Evolutionary conservation across 2,113 vertebrate species (phyloP).

Genomic region (Gnathonemus longibarbis): DNA sequence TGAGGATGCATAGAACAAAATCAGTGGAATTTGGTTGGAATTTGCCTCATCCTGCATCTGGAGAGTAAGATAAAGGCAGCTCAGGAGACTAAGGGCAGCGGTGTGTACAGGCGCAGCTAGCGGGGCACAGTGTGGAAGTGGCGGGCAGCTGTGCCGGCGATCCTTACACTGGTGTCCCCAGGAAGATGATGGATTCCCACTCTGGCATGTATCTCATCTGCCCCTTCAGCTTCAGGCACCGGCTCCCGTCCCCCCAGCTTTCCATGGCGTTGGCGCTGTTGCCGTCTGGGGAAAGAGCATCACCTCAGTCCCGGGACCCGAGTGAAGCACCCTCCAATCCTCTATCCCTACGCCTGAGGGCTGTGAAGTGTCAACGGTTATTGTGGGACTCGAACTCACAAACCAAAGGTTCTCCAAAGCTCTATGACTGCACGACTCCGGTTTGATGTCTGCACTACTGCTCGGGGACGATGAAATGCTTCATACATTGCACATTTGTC

Average conservation of each 20-base stretch:
- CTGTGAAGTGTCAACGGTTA: background rate
- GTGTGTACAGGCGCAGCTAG: background rate
- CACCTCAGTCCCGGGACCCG: background rate
- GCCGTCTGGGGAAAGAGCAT: slow-evolving; percentile 39
- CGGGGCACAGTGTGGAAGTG: background rate
- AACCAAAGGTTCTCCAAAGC: background rate
- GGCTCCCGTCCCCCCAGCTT: slow-evolving; percentile 60
- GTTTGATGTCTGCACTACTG: background rate
- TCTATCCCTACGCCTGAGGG: background rate
- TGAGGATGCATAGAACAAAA: background rate
- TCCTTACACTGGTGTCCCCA: slow-evolving; percentile 58
- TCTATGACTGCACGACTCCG: background rate
- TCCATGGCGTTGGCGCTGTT: slow-evolving; percentile 61
- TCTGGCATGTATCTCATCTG: slow-evolving; percentile 70
- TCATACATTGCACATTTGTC: background rate
- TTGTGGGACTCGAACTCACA: background rate
- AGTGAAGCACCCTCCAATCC: background rate
- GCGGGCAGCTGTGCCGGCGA: background rate
- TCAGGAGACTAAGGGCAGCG: background rate
- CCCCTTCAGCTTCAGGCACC: slow-evolving; percentile 59
- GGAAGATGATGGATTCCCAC: slow-evolving; percentile 68
- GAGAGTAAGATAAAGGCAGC: background rate
- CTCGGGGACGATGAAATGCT: background rate
- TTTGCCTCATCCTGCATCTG: background rate
- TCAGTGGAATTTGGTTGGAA: background rate